These are phyloP conservation scores for Neodiprion pinetum DNA, from an alignment of 1,140 invertebrate genomes.

Conservation along the genomic window DNA sequence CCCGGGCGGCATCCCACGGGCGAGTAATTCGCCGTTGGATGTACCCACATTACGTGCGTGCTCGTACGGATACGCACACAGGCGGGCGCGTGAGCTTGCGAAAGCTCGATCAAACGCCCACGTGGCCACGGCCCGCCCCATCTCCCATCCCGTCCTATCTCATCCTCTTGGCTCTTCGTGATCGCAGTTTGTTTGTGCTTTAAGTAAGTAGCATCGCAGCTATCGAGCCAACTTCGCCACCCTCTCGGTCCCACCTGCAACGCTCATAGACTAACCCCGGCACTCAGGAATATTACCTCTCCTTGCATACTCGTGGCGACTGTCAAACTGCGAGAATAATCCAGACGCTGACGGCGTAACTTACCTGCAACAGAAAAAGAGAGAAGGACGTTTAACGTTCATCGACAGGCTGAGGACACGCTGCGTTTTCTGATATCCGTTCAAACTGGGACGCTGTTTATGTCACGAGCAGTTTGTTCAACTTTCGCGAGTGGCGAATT, in stretches of 20 bases:
- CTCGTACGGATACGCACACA: background rate
- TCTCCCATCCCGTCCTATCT: too few relatives aligned
- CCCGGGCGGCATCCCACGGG: slow-evolving; percentile 15
- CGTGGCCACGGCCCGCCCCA: too few relatives aligned
- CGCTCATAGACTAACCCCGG: background rate
- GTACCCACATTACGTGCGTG: slow-evolving; percentile 7
- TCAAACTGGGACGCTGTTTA: too few relatives aligned
- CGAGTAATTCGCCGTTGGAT: slow-evolving; percentile 14
- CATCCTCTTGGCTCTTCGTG: background rate
- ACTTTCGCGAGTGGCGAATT: too few relatives aligned
- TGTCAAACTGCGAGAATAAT: background rate
- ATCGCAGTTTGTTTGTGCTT: slow-evolving; percentile 1
- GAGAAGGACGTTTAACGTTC: background rate
- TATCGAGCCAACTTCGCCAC: background rate
- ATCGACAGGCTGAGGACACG: background rate
- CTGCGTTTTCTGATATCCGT: too few relatives aligned
- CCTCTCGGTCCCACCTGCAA: background rate
- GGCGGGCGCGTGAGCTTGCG: too few relatives aligned
- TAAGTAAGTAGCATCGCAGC: background rate
- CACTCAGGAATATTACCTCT: background rate
- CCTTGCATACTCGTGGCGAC: too few relatives aligned
- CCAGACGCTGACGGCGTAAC: background rate
- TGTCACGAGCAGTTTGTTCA: too few relatives aligned
- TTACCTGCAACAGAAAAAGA: background rate
- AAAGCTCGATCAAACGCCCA: background rate